These are phyloP conservation scores for Cydia amplana DNA, from an alignment of 1,140 invertebrate species.

Conservation along the genomic window DNA sequence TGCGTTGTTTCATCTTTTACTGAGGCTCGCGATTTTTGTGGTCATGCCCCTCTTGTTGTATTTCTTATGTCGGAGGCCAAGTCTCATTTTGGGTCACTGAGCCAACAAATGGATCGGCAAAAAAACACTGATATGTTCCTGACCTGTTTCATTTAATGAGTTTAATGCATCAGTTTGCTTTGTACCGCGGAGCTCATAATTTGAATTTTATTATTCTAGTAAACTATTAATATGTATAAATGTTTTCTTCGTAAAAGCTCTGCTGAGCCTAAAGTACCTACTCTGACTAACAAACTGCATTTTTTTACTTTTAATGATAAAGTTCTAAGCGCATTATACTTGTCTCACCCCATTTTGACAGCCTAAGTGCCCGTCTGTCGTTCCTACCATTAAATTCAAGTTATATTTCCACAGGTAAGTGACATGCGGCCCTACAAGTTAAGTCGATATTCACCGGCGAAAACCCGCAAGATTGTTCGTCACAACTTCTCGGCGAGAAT, in stretches of 20 bases:
- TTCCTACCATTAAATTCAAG: neutral
- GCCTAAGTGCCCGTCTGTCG: neutral
- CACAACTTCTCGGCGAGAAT: neutral
- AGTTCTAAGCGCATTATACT: neutral
- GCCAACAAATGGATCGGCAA: neutral
- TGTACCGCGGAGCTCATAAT: no score
- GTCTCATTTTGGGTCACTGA: no score
- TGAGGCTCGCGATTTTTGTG: neutral
- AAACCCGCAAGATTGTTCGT: neutral
- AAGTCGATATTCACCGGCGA: slow-evolving; percentile 3
- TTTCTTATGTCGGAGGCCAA: no score
- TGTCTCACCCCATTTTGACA: neutral
- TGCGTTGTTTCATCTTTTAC: neutral
- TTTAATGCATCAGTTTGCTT: neutral
- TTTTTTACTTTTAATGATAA: neutral
- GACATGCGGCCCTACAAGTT: neutral
- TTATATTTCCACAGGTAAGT: neutral
- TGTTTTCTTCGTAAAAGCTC: no score
- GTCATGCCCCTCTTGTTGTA: neutral
- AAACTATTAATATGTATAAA: no score
- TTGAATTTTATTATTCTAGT: no score
- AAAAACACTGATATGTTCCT: neutral
- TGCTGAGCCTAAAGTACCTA: no score
- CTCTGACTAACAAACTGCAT: neutral
- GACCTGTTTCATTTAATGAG: neutral